Base-by-base conservation (phyloP, 2,113 vertebrate genomes). In the Oriolus oriolus region DNA sequence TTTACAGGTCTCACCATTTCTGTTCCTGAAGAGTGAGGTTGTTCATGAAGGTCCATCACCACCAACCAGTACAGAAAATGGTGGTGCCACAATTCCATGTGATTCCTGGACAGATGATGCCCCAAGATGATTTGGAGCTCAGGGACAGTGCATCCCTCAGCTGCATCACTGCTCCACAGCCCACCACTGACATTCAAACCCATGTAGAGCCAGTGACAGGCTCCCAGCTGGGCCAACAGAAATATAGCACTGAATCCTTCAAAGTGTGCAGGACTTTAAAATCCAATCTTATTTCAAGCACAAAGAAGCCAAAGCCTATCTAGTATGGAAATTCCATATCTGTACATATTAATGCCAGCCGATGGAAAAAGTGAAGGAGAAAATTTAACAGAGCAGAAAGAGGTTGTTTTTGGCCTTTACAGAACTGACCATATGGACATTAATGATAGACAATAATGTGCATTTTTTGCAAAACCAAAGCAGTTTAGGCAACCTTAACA, bases 141-240 rank as follows among this genome's bases (percentile, higher is more conserved):
- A 31, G 64, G 14, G 9, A 7, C 28, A 87, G 2, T 33, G 9
- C 33, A 23, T 31, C 28, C 52, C 23, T 60, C 27, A 42, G 39
- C 30, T 47, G 33, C 30, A 50, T 17, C 75, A 8, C 39, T 12
- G 5, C 21, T 45, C 33, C 39, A 11, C 22, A 54, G 13, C 30
- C 47, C 60, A 13, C 2, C 0, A 0, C 17, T 70, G 61, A 9
- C n/a, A 9, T 22, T 6, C 8, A 7, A 37, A 49, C 15, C 31
- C 16, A 12, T 0, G 0, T 1, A 3, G 21, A 53, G 23, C 33
- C 22, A 9, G 13, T n/a, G 75, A 13, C 16, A 63, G 49, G 7
- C 15, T 73, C 5, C 44, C 56, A 45, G 16, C 27, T 69, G 56
- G 24, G 21, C 6, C 27, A 47, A 20, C 2, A 5, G 6, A 10